phyloP scores from a whole-genome alignment of 2,888 invertebrate genomes.

The Quadroppia sp. region DNA sequence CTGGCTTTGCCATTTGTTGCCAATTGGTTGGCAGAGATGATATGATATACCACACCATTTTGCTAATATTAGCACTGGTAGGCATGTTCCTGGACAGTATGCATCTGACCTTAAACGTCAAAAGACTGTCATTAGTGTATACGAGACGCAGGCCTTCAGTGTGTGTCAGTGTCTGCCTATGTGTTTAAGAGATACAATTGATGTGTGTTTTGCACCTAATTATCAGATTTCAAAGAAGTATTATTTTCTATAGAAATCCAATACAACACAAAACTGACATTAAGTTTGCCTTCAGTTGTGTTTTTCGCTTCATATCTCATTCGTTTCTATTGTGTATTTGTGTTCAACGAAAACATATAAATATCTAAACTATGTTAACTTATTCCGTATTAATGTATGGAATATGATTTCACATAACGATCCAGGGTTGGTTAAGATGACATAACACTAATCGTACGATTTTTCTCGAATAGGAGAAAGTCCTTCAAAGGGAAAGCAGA shows the following conservation, averaged over 20 bases:
- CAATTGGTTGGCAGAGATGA: background rate
- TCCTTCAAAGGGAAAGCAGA: no score
- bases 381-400: background rate
- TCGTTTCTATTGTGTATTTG: no score
- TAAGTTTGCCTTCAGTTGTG: background rate
- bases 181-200: no score
- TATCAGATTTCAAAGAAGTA: background rate
- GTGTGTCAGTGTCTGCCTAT: no score
- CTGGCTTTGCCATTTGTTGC: background rate
- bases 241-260: background rate
- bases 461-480: no score
- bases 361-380: background rate
- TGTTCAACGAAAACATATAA: background rate
- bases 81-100: no score
- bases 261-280: background rate
- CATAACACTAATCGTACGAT: background rate
- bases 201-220: conserved; percentile 24
- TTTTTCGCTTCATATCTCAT: no score
- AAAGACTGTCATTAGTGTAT: no score
- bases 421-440: background rate
- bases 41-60: background rate
- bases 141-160: no score
- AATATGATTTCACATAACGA: no score
- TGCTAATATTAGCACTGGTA: background rate
- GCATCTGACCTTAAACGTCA: no score